Conservation (phyloP, 2,113 vertebrate genomes). For the Gnathonemus echidnorhynchus region DNA sequence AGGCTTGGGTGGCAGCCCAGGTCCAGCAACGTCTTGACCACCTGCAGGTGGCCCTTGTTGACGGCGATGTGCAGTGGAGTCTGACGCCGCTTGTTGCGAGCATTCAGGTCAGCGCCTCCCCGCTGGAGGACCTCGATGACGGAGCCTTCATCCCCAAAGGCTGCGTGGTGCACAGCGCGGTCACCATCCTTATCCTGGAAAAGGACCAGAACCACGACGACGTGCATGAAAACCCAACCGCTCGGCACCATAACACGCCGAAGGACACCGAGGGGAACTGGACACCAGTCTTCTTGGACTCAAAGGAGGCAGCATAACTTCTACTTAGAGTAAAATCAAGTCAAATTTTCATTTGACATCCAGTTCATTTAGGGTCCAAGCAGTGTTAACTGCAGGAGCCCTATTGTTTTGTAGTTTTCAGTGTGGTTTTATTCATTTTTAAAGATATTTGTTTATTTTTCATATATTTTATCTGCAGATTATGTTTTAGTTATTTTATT, state of each 20-base stretch:
- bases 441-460: background rate
- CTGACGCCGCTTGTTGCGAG: constrained; percentile 92
- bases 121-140: constrained; percentile 95
- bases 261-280: background rate
- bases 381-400: background rate
- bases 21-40: constrained; percentile 93
- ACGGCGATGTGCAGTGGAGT: constrained; percentile 96
- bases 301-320: background rate
- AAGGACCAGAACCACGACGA: constrained; percentile 23
- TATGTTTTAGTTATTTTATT: background rate
- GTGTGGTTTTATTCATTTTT: background rate
- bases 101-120: constrained; percentile 91
- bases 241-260: background rate
- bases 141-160: constrained; percentile 93
- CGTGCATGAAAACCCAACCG: background rate
- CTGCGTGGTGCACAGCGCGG: constrained; percentile 92
- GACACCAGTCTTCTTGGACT: background rate
- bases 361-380: background rate
- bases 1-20: constrained; percentile 97
- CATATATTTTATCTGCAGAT: background rate
- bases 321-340: background rate
- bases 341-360: background rate
- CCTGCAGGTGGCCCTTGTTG: constrained; percentile 96
- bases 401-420: background rate
- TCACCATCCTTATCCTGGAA: constrained; percentile 95